Base-by-base conservation (phyloP, 2,888 invertebrate species). In the Drosophila ezoana region DNA sequence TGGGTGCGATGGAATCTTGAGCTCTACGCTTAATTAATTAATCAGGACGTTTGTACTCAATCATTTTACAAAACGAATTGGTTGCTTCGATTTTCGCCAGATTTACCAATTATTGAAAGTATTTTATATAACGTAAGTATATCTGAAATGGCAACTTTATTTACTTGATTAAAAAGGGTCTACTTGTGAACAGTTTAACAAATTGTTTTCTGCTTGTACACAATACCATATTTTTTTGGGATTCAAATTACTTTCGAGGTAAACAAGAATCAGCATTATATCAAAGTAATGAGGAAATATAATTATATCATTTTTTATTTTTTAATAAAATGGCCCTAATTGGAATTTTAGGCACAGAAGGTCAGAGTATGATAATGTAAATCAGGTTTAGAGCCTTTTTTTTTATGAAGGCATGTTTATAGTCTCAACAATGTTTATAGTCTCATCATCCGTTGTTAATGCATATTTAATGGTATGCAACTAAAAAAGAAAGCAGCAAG, bases 11-110 rank as follows among this genome's bases (percentile, higher is more conserved):
- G 58, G 45, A 49, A 33, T 67, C 33, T 52, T 47, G 53, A 28
- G 8, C 60, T 56, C 53, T 62, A 48, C 84, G 78, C 81, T 60
- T 76, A 72, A 72, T 69, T 75, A 87, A 81, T 84, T 87, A 81
- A 87, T 62, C 68, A 57, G 58, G 62, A 74, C 70, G 63, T 78
- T 81, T 57, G 54, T 35, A 23, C 51, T 47, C 47, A 52, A 59
- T 71, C 44, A 28, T 37, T 58, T 43, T 11, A 47, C 37, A 41
- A 59, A 38, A 11, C 8, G 32, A 63, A 58, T 35, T 9, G 28
- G 20, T 48, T 13, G 23, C 37, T 13, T 38, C 33, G 40, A 28
- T 8, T 28, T 28, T 8, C 28, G 28, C 28, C 28, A 28, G 8
- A 28, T 28, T 28, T 28, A 28, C 49, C 56, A 51, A 45, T 23